Base-by-base conservation (phyloP, 1,140 invertebrate genomes). In the Penaeus chinensis region DNA sequence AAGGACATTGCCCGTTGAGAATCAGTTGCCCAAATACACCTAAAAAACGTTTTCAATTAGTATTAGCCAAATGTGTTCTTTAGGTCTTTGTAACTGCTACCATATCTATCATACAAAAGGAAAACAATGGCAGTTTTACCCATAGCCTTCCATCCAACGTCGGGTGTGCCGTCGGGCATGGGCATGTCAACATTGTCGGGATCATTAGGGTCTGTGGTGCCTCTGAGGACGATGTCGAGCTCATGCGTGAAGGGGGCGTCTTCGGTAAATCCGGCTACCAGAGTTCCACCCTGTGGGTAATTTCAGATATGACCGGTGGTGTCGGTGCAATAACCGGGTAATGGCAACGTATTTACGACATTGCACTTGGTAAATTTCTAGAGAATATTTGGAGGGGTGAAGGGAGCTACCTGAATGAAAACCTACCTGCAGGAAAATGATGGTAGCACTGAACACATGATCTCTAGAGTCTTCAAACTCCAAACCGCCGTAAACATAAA, bases 111-210 rank as follows among this genome's bases (percentile, higher is more conserved):
- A 54, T 54, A 13, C 16, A 54, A 11, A 54, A 54, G 8, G 54
- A 54, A 54, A 54, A 54, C 54, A 54, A 11, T 54, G 54, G 54
- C 10, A 13, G 54, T 16, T 54, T 47, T 37, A 89, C 88, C 88
- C 19, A 90, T 74, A 7, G 89, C 86, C 77, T 90, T 90, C 89
- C 84, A 86, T 16, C 89, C 89, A 7, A 90, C 66, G 24, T 85
- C 85, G 13, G 86, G 89, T 20, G 66, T 66, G 19, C 76, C 89
- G 19, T 62, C n/a, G 18, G 77, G 82, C 82, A 85, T 66, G 42
- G 89, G 89, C 79, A 87, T 77, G 60, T 85, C 86, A 32, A 54
- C 54, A 32, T 82, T 88, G 82, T 85, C 85, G 5, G 80, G 76
- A 82, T 90, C 85, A 3, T 47, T 37, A 24, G 84, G 81, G n/a